A percentile compares a stretch with the other conserved stretches of the same genome.
These are phyloP conservation scores for Aspidoscelis tigris DNA, from an alignment of 2,113 vertebrate species.

Conservation along the genomic window DNA sequence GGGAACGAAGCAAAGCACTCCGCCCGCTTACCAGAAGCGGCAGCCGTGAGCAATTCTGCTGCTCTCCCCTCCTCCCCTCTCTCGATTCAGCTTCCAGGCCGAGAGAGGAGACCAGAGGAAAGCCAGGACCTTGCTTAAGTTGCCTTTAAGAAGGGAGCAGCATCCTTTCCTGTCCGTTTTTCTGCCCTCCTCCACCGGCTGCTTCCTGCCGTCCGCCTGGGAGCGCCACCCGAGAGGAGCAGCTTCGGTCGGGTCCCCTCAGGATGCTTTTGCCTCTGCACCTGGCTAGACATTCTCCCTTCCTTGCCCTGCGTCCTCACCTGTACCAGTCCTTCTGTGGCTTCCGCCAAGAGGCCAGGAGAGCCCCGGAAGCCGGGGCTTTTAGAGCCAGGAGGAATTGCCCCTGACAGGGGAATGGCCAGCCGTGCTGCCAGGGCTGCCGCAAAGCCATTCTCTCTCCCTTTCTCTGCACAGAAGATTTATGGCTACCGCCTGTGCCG, in stretches of 20 bases:
- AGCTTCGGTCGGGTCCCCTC: too few relatives aligned
- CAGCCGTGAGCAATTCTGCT: not conserved
- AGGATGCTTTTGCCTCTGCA: too few relatives aligned
- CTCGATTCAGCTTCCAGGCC: not conserved
- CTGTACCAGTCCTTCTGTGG: not conserved
- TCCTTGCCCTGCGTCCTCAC: not conserved
- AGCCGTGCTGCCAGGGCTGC: not conserved
- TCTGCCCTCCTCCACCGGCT: not conserved
- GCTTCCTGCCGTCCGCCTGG: too few relatives aligned
- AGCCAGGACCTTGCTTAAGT: not conserved
- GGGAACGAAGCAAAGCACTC: not conserved
- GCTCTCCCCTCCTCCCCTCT: not conserved
- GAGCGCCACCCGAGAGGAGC: not conserved
- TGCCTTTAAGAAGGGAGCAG: not conserved
- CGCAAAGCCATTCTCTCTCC: slow-evolving; percentile 2
- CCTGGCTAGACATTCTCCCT: too few relatives aligned
- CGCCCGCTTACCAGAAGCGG: not conserved
- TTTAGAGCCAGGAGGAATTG: too few relatives aligned
- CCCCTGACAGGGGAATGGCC: too few relatives aligned
- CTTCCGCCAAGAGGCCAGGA: not conserved
- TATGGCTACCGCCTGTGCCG: slow-evolving; percentile 88
- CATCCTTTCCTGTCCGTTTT: not conserved
- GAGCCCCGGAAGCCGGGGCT: not conserved
- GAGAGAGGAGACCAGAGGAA: not conserved
- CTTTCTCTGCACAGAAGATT: slow-evolving; percentile 81